Percentiles rank a stretch among this genome's conserved stretches.
These are phyloP conservation scores for Xenentodon cancila DNA, from an alignment of 2,797 vertebrate genomes.

Conservation along the genomic window DNA sequence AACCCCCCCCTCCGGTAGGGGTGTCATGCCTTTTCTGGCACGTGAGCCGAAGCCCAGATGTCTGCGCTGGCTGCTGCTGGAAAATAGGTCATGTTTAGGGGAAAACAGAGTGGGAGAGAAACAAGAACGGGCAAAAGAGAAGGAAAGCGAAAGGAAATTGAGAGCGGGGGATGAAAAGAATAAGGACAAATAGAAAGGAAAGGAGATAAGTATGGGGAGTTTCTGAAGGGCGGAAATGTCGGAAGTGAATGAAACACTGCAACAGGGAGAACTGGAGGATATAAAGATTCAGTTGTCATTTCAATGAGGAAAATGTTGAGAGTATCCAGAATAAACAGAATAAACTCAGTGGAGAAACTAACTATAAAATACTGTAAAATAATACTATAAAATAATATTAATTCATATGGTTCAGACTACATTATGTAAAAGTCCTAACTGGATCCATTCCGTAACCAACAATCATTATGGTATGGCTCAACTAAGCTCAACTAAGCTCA, in stretches of 20 bases:
- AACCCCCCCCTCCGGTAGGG: conserved; percentile 22
- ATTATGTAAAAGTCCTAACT: too few species aligned
- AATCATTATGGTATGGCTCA: too few species aligned
- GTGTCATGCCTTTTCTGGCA: conserved; percentile 68
- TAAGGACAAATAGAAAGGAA: neutral
- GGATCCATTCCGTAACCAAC: too few species aligned
- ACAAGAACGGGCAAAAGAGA: conserved; percentile 2
- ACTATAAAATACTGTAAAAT: too few species aligned
- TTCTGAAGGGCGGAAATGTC: conserved; percentile 6
- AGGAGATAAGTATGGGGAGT: neutral
- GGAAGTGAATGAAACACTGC: conserved; percentile 10
- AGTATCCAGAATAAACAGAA: too few species aligned
- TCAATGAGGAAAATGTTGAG: neutral
- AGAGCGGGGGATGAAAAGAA: neutral
- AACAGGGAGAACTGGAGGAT: conserved; percentile 11
- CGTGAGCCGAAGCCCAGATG: conserved; percentile 72
- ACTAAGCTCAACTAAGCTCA: too few species aligned
- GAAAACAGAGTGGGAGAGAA: conserved; percentile 13
- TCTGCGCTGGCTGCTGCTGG: conserved; percentile 63
- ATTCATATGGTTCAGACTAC: too few species aligned
- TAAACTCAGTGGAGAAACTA: too few species aligned
- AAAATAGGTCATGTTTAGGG: conserved; percentile 68
- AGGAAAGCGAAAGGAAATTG: conserved; percentile 23
- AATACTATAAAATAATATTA: too few species aligned
- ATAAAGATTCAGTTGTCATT: neutral